Base-by-base conservation (phyloP, 2,888 invertebrate species). In the Teleogryllus oceanicus region DNA sequence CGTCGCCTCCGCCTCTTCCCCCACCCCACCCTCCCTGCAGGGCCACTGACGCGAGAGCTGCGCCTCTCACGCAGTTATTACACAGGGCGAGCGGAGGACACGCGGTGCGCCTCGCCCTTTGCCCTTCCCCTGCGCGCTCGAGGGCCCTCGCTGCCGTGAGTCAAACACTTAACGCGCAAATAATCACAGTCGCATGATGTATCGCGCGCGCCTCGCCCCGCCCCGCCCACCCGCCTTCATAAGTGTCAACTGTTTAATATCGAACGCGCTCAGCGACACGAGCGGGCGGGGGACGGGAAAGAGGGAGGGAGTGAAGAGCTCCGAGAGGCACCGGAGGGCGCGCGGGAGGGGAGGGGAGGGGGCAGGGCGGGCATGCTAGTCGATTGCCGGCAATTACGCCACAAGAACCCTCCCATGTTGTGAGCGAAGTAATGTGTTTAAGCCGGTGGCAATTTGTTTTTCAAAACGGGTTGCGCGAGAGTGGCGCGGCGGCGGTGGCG, bases 161-260 rank as follows among this genome's bases (percentile, higher is more conserved):
- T 62, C 62, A 62, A 62, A 62, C 62, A 62, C 62, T 62, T 62
- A 62, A 62, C 62, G 62, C 62, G 62, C 62, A 62, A 62, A 62
- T 62, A 62, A 62, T n/a, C 62, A 62, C 62, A 62, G 62, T 62
- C 62, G 13, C n/a, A 62, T 37, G 37, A 37, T 37, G 62, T 62
- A n/a, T 62, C 62, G 62, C 11, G 62, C 37, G 37, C 37, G 5
- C 37, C 37, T 37, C 5, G 37, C 62, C 12, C 16, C n/a, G 13
- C 62, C 37, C 37, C 62, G n/a, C 62, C 62, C 62, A 18, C n/a
- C 62, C 62, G n/a, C 62, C 62, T 18, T 62, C 62, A n/a, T 62
- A n/a, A 62, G 62, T 62, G 62, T 62, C 62, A 62, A 62, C 62
- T 62, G 62, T 62, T 62, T 62, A 62, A 62, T 62, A 62, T 62